phyloP scores from a whole-genome alignment of 1,140 invertebrate genomes.

The Bicyclus anynana region DNA sequence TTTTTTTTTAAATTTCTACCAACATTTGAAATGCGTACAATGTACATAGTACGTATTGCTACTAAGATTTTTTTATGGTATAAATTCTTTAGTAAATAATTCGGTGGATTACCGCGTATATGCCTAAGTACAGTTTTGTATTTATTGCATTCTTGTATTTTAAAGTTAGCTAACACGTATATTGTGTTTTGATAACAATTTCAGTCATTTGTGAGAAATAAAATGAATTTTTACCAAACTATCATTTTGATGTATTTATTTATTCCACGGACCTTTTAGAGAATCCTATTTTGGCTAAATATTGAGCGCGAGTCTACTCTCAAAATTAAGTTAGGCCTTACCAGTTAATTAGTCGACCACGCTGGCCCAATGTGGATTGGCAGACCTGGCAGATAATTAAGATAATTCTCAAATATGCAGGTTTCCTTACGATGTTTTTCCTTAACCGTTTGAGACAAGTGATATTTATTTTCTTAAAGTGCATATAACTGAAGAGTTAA shows the following conservation, averaged over 20 bases:
- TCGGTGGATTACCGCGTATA: constrained; percentile 31
- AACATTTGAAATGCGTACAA: too few relatives aligned
- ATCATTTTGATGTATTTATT: constrained; percentile 33
- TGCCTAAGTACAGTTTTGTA: constrained; percentile 36
- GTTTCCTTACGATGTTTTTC: too few relatives aligned
- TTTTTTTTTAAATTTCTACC: too few relatives aligned
- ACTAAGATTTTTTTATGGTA: not conserved
- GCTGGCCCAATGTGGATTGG: too few relatives aligned
- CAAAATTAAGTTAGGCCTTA: too few relatives aligned
- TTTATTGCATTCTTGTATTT: constrained; percentile 68
- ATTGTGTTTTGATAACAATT: constrained; percentile 75
- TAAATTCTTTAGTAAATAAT: not conserved
- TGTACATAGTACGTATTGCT: not conserved
- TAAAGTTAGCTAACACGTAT: constrained; percentile 71
- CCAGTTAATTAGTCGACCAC: too few relatives aligned
- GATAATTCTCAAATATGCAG: too few relatives aligned
- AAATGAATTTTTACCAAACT: constrained; percentile 74
- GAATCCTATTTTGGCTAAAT: not conserved
- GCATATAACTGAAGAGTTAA: too few relatives aligned
- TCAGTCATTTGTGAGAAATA: constrained; percentile 73
- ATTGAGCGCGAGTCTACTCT: too few relatives aligned
- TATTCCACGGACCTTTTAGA: not conserved
- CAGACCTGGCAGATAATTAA: too few relatives aligned
- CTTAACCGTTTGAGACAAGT: too few relatives aligned
- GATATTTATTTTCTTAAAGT: too few relatives aligned